Evolutionary conservation across 37 sponge, comb jelly and placozoan species (phyloP).

Genomic region (Spongilla lacustris): DNA sequence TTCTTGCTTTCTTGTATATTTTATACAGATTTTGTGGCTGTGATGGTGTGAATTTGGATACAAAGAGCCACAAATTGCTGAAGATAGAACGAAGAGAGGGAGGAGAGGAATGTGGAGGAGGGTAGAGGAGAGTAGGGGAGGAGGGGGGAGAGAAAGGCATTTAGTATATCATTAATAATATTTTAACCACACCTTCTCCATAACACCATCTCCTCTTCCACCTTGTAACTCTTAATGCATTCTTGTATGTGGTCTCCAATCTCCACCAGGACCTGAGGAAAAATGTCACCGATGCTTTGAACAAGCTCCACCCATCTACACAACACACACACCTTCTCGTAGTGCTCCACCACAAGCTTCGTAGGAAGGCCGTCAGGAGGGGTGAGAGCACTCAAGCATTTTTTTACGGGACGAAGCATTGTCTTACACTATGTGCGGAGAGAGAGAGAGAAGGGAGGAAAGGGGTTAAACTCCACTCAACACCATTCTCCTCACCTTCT

Average conservation of each 20-base stretch:
- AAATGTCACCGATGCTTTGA: background rate
- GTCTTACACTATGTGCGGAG: conserved; percentile 4
- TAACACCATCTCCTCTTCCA: conserved; percentile 27
- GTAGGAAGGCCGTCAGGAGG: conserved; percentile 47
- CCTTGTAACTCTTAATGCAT: conserved; percentile 18
- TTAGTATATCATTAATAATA: background rate
- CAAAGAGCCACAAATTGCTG: conserved; percentile 95
- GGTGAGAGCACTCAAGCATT: conserved; percentile 50
- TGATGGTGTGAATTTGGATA: conserved; percentile 85
- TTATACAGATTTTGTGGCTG: conserved; percentile 73
- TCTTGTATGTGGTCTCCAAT: conserved; percentile 80
- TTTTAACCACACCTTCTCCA: conserved; percentile 72
- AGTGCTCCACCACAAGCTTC: conserved; percentile 63
- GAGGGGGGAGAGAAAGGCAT: conserved; percentile 3
- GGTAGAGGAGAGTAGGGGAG: background rate
- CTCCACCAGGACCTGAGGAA: conserved; percentile 58
- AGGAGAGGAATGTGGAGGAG: background rate
- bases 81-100: background rate
- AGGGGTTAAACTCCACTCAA: background rate
- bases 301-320: background rate
- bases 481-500: conserved; percentile 26
- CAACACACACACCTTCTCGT: conserved; percentile 51
- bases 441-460: background rate
- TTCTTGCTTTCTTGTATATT: conserved; percentile 24
- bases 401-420: conserved; percentile 83